Evolutionary conservation across 35 echinoderm and acorn worm genomes (phyloP).

Genomic region (Eucidaris tribuloides): DNA sequence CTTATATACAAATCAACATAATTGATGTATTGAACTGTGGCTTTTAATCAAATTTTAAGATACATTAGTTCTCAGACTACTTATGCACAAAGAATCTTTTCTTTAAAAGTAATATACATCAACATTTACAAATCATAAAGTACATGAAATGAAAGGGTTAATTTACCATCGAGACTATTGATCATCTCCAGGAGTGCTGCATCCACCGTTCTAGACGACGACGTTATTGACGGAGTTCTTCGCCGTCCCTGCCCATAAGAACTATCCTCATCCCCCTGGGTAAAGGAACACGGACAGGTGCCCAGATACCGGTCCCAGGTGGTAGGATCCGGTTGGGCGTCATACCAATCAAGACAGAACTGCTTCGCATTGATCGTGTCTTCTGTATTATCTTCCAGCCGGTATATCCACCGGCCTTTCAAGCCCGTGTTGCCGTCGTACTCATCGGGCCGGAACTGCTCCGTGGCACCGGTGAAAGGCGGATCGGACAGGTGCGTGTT

Average conservation of each 20-base stretch:
- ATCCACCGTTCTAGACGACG: conserved; percentile 15
- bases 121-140: not conserved
- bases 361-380: conserved; percentile 61
- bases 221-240: not conserved
- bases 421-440: conserved; percentile 67
- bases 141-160: not conserved
- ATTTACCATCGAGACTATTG: conserved; percentile 18
- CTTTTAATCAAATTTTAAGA: too few relatives aligned
- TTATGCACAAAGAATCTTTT: too few relatives aligned
- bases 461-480: conserved; percentile 21
- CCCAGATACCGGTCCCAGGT: conserved; percentile 65
- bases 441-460: conserved; percentile 65
- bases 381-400: conserved; percentile 68
- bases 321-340: conserved; percentile 58
- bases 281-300: conserved; percentile 79
- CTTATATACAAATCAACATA: too few relatives aligned
- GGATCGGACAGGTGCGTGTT: conserved; percentile 48
- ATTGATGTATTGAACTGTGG: too few relatives aligned
- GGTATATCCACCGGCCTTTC: conserved; percentile 79
- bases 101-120: too few relatives aligned
- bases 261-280: conserved; percentile 60
- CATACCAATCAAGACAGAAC: conserved; percentile 77
- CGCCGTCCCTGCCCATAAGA: conserved; percentile 19
- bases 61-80: too few relatives aligned
- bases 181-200: not conserved